Evolutionary conservation across 2,113 vertebrate species (phyloP), one percentile per base, ranked within the genome.

Genomic region (Neolamprologus tretocephalus): DNA sequence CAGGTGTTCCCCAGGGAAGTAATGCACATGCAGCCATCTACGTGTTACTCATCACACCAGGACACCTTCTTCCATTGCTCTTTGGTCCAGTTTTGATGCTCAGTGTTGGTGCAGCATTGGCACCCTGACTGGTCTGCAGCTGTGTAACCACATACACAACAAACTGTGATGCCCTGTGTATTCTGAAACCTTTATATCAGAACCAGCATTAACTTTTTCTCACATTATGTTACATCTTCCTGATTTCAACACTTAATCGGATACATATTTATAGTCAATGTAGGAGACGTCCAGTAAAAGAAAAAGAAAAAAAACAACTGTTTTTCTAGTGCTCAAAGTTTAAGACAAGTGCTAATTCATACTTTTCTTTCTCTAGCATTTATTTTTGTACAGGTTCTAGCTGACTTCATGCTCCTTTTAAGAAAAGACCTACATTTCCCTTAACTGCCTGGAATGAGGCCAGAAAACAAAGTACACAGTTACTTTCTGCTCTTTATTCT

Each of bases 401-500:
- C 7, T 49, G 73, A 31, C 73, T 19, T 78, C 0, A 33, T 13
- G 16, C 0, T 78, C 73, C 26, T n/a, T n/a, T 51, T 51, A 51
- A 13, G 16, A 31, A 49, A 49, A 49, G 26, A 28, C 23, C 51
- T 37, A 55, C 33, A 23, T 80, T 80, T 54, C 33, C 35, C 79
- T 17, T 23, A 81, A 7, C 51, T 8, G 21, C 33, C 6, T 81
- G 53, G 21, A 57, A 81, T 12, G 53, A 57, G 51, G 79, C 51
- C 79, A 81, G 21, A 26, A 57, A 81, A 81, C 53, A 55, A 40
- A 33, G 45, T 78, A 12, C 26, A 78, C 71, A 51, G 45, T 78
- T 51, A 51, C 73, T 78, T 78, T 51, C 73, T 78, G 45, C 45
- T 78, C 26, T 51, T 78, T 78, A 33, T 51, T 78, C 16, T 78